phyloP scores from a whole-genome alignment of 2,888 invertebrate species.

The Acanthosepion pharaonis region DNA sequence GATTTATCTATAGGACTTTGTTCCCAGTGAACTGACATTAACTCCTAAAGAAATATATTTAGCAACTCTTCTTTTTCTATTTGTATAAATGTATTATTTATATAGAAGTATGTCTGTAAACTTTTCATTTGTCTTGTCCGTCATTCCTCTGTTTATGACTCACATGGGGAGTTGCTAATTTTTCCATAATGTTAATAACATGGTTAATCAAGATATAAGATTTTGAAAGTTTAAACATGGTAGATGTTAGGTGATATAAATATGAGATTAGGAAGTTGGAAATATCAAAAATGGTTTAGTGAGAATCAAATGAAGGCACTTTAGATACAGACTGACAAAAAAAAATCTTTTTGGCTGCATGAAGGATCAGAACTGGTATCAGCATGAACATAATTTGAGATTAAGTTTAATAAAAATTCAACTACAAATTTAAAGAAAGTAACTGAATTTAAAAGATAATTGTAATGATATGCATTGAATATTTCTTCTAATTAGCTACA shows the following conservation, averaged over 20 bases:
- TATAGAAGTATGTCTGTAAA: too few species aligned
- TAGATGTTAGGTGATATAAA: neutral
- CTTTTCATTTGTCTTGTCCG: too few species aligned
- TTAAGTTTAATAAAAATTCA: neutral
- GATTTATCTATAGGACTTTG: too few species aligned
- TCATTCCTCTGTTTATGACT: too few species aligned
- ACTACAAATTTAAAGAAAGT: neutral
- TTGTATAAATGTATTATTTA: too few species aligned
- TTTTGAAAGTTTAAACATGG: neutral
- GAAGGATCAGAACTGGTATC: neutral
- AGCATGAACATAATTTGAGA: neutral
- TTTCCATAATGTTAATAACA: too few species aligned
- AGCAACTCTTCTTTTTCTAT: too few species aligned
- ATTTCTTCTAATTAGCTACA: neutral
- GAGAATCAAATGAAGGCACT: neutral
- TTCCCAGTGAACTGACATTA: too few species aligned
- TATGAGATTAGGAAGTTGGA: neutral
- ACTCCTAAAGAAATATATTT: too few species aligned
- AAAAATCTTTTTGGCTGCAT: neutral
- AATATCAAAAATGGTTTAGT: neutral
- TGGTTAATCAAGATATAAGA: too few species aligned
- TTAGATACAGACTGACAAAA: neutral
- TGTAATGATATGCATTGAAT: neutral
- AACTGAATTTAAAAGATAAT: neutral
- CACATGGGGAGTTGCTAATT: too few species aligned